These are phyloP conservation scores for Staurois parvus DNA, from an alignment of 2,797 vertebrate species.

Conservation along the genomic window DNA sequence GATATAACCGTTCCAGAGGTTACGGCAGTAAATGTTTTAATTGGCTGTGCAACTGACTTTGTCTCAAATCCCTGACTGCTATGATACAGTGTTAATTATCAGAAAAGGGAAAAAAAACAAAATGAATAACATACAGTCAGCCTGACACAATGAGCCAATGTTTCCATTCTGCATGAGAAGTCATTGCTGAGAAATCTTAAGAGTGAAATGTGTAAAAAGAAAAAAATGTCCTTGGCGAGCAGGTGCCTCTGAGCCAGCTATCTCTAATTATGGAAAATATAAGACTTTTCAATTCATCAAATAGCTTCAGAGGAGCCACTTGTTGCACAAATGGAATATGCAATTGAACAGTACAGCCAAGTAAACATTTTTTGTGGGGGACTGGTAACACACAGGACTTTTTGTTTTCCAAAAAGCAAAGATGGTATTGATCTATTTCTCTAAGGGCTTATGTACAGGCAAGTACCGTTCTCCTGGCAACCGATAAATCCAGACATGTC, in stretches of 20 bases:
- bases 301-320: not conserved
- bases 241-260: not conserved
- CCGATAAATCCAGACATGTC: too few relatives aligned
- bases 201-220: conserved; percentile 16
- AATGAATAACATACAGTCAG: conserved; percentile 34
- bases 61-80: conserved; percentile 45
- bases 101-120: conserved; percentile 33
- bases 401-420: not conserved
- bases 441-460: too few relatives aligned
- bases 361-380: conserved; percentile 5
- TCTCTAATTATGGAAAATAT: conserved; percentile 32
- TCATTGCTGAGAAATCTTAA: conserved; percentile 27
- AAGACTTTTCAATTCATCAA: conserved; percentile 27
- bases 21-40: conserved; percentile 54
- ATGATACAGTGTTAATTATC: conserved; percentile 48
- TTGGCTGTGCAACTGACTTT: conserved; percentile 54
- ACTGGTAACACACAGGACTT: not conserved
- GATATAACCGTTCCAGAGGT: conserved; percentile 49
- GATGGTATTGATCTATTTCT: not conserved
- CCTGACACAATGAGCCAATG: conserved; percentile 36
- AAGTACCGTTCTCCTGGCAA: too few relatives aligned
- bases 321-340: conserved; percentile 24
- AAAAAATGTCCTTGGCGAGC: conserved; percentile 20
- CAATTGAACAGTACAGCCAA: not conserved
- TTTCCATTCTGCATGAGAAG: conserved; percentile 30